A percentile compares a stretch with the other conserved stretches of the same genome.
Evolutionary conservation across 2,797 vertebrate species (phyloP).

Genomic region (Myotis planiceps): DNA sequence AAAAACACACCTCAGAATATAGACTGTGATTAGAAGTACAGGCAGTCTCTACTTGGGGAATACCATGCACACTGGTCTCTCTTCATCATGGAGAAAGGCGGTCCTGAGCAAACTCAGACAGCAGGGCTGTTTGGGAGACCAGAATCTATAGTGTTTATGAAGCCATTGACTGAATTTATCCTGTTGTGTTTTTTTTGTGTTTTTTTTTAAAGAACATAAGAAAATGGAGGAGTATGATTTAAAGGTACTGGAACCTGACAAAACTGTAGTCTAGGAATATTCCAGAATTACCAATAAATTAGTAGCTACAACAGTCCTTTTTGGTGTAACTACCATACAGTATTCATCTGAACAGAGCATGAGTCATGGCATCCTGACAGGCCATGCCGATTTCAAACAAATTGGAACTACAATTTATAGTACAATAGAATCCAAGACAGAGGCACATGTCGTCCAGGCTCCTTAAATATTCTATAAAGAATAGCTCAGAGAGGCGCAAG

Average conservation of each 20-base stretch:
- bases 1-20: neutral
- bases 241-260: neutral
- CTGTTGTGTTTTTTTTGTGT: too few species aligned
- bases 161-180: neutral
- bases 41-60: neutral
- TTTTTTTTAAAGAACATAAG: neutral
- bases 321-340: constrained; percentile 59
- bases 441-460: constrained; percentile 80
- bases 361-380: constrained; percentile 81
- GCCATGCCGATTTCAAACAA: constrained; percentile 80
- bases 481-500: constrained; percentile 81
- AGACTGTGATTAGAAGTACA: neutral
- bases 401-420: constrained; percentile 84
- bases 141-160: neutral
- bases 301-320: constrained; percentile 67
- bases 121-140: neutral
- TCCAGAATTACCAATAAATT: constrained; percentile 55
- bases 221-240: neutral
- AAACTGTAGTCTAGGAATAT: constrained; percentile 64
- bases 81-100: neutral
- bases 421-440: constrained; percentile 83
- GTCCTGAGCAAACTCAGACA: neutral
- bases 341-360: constrained; percentile 77
- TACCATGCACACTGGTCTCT: neutral
- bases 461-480: constrained; percentile 87